phyloP scores from a whole-genome alignment of 2,113 vertebrate species.

The Crocuta crocuta region DNA sequence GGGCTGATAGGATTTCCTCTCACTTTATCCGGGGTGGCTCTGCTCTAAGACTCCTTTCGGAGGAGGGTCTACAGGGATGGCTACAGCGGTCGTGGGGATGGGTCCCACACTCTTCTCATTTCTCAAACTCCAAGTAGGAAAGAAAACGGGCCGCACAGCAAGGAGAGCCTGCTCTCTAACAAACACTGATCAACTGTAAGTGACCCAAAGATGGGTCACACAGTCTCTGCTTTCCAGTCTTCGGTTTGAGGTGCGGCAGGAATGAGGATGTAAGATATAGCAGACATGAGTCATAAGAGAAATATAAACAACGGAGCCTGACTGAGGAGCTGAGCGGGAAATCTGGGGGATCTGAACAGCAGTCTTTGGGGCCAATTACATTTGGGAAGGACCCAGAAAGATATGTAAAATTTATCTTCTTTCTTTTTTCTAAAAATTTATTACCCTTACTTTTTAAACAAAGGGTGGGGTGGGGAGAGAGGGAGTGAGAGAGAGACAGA shows the following conservation, averaged over 20 bases:
- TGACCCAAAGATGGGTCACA: not conserved
- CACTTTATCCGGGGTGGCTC: not conserved
- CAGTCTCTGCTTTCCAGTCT: not conserved
- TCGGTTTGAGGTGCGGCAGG: not conserved
- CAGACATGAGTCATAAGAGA: not conserved
- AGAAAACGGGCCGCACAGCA: not conserved
- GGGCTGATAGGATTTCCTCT: not conserved
- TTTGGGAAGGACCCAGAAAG: not conserved
- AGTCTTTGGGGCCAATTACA: not conserved
- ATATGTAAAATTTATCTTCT: not conserved
- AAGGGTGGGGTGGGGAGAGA: not conserved
- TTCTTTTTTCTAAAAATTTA: not conserved
- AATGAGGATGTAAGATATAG: not conserved
- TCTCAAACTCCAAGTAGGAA: not conserved
- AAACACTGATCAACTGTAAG: not conserved
- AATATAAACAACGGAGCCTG: not conserved
- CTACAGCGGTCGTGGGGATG: not conserved
- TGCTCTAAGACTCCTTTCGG: not conserved
- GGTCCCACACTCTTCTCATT: not conserved
- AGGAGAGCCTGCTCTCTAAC: not conserved
- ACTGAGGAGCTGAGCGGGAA: too few species aligned
- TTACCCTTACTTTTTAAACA: slow-evolving; percentile 7
- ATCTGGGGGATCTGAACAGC: not conserved
- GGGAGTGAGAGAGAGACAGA: not conserved
- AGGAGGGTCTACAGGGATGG: not conserved